Conservation (phyloP, 2,113 vertebrate species). For the zebrafish (Danio rerio) region DNA sequence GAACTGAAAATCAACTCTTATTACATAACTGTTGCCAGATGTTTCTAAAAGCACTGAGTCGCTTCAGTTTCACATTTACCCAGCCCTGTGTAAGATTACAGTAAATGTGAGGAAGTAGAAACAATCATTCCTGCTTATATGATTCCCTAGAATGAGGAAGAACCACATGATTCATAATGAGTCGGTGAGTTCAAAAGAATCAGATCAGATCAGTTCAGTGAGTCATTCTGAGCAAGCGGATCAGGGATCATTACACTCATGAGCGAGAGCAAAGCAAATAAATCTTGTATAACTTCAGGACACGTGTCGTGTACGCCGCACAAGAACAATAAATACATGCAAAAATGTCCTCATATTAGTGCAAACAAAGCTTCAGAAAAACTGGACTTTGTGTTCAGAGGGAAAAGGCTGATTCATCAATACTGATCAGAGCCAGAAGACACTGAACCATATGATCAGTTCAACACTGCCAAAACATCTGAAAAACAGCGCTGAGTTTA, state of each 20-base stretch:
- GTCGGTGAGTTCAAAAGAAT: not conserved
- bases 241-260: not conserved
- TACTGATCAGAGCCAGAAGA: not conserved
- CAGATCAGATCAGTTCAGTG: not conserved
- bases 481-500: too few species aligned
- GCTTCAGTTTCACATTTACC: not conserved
- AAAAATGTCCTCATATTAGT: not conserved
- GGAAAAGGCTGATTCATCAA: not conserved
- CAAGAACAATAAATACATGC: too few species aligned
- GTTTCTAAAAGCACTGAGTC: not conserved
- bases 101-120: not conserved
- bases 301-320: too few species aligned
- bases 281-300: too few species aligned
- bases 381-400: not conserved
- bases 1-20: not conserved
- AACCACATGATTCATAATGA: not conserved
- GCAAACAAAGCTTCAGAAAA: not conserved
- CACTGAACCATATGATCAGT: too few species aligned
- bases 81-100: not conserved
- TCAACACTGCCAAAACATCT: too few species aligned
- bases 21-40: too few species aligned
- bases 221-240: not conserved
- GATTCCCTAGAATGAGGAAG: not conserved
- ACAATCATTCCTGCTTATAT: not conserved
- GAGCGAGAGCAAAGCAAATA: not conserved